Evolutionary conservation across 2,797 vertebrate genomes (phyloP), one percentile per base, ranked within the genome.

Genomic region (Acanthis flammea): DNA sequence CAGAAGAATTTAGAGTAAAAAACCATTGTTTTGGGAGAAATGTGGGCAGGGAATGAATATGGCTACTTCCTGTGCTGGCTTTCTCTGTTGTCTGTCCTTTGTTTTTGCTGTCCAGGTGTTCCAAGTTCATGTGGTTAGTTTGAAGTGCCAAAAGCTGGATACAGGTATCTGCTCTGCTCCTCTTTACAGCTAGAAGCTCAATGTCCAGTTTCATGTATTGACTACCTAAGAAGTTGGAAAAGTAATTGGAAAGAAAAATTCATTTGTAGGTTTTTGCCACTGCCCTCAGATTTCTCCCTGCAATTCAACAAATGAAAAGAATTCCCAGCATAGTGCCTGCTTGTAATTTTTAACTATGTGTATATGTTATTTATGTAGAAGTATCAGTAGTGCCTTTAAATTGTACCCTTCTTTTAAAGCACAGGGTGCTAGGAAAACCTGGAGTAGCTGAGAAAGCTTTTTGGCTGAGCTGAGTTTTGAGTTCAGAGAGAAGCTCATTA

Each of bases 51-150:
- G 22, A 79, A 71, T n/a, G 1, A 88, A 14, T 53, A 15, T 7
- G 12, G 7, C 28, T 84, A 10, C 16, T 76, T 77, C 24, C 33
- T 42, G 0, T 33, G 7, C 14, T 72, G 48, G 7, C 30, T 54
- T 78, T 62, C 28, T 5, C 0, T 35, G 9, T 44, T 91, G 13
- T 42, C 57, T 50, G 27, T 41, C 66, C 71, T 63, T 62, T 54
- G 5, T 48, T 70, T 85, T 67, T 83, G 12, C 33, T n/a, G 33
- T 71, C 60, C 2, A 3, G 37, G 4, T 7, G 7, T 67, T 88
- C 48, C 33, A 65, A 31, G 14, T 31, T 58, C 28, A 31, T 0
- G 0, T 2, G 1, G 22, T 57, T n/a, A 41, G 21, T 44, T 15
- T 58, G 60, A 54, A 63, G 74, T 54, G 25, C 30, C 51, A 60